These are phyloP conservation scores for Tryphoninae sp. DNA, from an alignment of 2,888 invertebrate genomes.

Conservation along the genomic window DNA sequence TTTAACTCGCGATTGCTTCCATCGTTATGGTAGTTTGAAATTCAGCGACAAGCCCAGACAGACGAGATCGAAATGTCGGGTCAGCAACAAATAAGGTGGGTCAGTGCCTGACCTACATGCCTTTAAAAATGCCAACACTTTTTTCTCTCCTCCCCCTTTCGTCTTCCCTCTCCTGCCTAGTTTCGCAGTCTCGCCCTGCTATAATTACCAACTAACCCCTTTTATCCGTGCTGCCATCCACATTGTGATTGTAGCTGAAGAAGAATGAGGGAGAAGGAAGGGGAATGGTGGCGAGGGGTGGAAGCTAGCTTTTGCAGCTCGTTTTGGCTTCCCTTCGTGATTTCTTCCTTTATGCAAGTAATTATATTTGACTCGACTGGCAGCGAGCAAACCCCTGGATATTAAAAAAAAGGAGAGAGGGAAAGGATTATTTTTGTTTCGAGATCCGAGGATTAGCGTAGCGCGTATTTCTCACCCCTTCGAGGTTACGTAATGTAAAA, in stretches of 20 bases:
- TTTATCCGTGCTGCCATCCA: conserved; percentile 11
- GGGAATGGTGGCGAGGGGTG: too few relatives aligned
- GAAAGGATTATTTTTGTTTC: neutral
- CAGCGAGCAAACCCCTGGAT: neutral
- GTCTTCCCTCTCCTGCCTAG: conserved; percentile 14
- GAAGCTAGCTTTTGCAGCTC: neutral
- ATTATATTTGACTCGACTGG: conserved; percentile 8
- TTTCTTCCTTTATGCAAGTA: conserved; percentile 15
- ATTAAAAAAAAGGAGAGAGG: neutral
- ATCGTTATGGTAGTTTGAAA: neutral
- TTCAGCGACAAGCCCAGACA: neutral
- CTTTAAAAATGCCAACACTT: conserved; percentile 59
- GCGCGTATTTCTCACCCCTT: neutral
- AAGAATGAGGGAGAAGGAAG: neutral
- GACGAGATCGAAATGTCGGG: conserved; percentile 58
- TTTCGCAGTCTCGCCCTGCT: conserved; percentile 34
- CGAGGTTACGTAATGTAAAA: neutral
- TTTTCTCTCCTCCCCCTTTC: conserved; percentile 24
- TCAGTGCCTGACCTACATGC: conserved; percentile 73
- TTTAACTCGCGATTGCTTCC: neutral
- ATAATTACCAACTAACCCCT: conserved; percentile 56
- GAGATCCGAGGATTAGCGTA: neutral
- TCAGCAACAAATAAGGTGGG: conserved; percentile 68
- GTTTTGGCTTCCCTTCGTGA: conserved; percentile 2
- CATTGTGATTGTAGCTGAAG: conserved; percentile 6